A percentile compares a stretch with the other conserved stretches of the same genome.
Conservation (phyloP, 2,113 vertebrate genomes). For the Lampris incognitus region DNA sequence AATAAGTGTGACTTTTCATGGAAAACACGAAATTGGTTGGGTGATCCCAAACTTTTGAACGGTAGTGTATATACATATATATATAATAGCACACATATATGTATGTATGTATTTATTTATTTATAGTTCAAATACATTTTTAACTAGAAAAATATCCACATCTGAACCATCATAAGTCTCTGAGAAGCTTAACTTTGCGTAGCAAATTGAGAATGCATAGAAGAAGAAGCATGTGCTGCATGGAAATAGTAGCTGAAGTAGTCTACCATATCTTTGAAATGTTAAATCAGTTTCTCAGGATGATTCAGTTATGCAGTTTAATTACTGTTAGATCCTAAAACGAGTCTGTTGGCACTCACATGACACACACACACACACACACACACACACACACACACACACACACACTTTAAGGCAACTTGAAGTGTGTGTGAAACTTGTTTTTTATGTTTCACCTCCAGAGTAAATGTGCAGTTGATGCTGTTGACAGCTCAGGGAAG, state of each 20-base stretch:
- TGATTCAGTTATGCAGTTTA: constrained; percentile 38
- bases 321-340: constrained; percentile 14
- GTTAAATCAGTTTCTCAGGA: constrained; percentile 12
- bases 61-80: too few relatives aligned
- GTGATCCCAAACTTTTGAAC: too few relatives aligned
- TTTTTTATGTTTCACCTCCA: constrained; percentile 61
- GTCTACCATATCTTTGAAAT: constrained; percentile 10
- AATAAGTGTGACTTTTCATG: too few relatives aligned
- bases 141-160: too few relatives aligned
- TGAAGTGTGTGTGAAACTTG: too few relatives aligned
- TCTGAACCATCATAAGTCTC: constrained; percentile 5
- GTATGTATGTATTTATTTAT: too few relatives aligned
- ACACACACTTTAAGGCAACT: neutral
- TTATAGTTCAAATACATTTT: too few relatives aligned
- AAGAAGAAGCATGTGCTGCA: constrained; percentile 9
- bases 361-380: constrained; percentile 5
- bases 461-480: constrained; percentile 89
- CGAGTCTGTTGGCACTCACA: constrained; percentile 1
- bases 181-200: neutral
- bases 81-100: too few relatives aligned
- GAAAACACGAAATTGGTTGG: too few relatives aligned
- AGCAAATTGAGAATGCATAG: constrained; percentile 24
- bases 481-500: constrained; percentile 86
- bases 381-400: neutral
- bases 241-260: constrained; percentile 12